Evolutionary conservation across 2,113 vertebrate species (phyloP).

Genomic region (Cavia porcellus): DNA sequence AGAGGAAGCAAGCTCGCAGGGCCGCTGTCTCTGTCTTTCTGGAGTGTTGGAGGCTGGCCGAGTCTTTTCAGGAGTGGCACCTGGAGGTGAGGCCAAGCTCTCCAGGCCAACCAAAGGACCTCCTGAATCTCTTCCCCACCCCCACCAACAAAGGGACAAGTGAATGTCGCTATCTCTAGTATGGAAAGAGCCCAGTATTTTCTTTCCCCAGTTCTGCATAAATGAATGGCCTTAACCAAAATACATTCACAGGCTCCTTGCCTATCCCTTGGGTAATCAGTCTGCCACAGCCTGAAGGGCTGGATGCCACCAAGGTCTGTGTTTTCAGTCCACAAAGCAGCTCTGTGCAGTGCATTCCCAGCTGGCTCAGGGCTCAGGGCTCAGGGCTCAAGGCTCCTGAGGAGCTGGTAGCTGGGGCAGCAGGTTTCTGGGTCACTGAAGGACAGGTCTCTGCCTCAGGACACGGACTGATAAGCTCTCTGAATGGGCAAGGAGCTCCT

Average conservation of each 20-base stretch:
- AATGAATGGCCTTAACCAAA: slow-evolving; percentile 36
- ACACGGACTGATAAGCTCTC: slow-evolving; percentile 92
- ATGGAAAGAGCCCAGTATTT: background rate
- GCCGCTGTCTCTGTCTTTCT: background rate
- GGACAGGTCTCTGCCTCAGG: slow-evolving; percentile 90
- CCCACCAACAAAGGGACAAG: background rate
- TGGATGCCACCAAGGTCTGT: background rate
- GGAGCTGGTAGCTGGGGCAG: too few species aligned
- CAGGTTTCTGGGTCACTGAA: slow-evolving; percentile 82
- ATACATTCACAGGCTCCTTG: background rate
- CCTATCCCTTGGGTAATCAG: background rate
- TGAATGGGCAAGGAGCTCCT: slow-evolving; percentile 89
- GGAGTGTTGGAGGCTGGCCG: background rate
- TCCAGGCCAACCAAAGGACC: background rate
- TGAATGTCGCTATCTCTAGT: background rate
- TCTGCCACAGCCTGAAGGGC: background rate
- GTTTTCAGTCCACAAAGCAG: background rate
- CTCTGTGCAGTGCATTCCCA: background rate
- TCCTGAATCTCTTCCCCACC: background rate
- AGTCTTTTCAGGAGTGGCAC: background rate
- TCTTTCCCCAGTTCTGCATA: background rate
- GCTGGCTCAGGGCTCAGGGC: background rate
- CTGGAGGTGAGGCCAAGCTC: background rate
- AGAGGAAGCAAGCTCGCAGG: background rate
- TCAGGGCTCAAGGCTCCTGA: background rate